These are phyloP conservation scores for Dasypus novemcinctus DNA, from an alignment of 2,113 vertebrate genomes.

Conservation along the genomic window DNA sequence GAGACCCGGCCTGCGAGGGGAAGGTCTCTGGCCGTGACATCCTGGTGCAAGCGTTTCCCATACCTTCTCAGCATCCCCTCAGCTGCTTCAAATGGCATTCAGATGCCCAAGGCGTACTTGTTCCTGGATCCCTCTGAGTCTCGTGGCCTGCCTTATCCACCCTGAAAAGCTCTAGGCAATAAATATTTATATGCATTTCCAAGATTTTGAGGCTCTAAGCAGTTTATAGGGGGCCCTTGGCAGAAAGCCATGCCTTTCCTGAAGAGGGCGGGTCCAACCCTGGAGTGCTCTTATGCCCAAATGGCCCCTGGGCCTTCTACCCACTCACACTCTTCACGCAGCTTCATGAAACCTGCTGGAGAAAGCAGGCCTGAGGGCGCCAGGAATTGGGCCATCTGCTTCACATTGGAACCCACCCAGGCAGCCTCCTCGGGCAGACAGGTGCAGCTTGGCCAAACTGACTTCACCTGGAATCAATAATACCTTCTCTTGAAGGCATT, in stretches of 20 bases:
- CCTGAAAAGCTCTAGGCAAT: neutral
- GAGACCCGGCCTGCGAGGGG: fast-evolving
- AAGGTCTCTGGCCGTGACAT: neutral
- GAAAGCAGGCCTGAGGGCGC: neutral
- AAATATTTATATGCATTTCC: neutral
- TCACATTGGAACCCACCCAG: neutral
- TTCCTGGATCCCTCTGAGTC: neutral
- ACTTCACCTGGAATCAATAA: neutral
- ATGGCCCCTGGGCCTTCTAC: neutral
- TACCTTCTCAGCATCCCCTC: too few species aligned
- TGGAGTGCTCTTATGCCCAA: neutral
- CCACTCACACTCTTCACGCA: neutral
- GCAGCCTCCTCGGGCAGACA: neutral
- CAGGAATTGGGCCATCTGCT: neutral
- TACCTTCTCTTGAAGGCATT: neutral
- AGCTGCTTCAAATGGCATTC: neutral
- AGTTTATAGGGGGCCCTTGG: neutral
- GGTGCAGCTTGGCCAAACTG: too few species aligned
- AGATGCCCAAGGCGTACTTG: neutral
- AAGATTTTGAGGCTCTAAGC: neutral
- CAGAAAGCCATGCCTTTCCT: neutral
- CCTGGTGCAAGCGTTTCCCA: neutral
- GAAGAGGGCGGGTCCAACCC: neutral
- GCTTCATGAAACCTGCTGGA: neutral
- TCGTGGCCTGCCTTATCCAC: neutral